A percentile compares a stretch with the other conserved stretches of the same genome.
Evolutionary conservation across 2,797 vertebrate species (phyloP).

Genomic region (Paedocypris micromegethes): DNA sequence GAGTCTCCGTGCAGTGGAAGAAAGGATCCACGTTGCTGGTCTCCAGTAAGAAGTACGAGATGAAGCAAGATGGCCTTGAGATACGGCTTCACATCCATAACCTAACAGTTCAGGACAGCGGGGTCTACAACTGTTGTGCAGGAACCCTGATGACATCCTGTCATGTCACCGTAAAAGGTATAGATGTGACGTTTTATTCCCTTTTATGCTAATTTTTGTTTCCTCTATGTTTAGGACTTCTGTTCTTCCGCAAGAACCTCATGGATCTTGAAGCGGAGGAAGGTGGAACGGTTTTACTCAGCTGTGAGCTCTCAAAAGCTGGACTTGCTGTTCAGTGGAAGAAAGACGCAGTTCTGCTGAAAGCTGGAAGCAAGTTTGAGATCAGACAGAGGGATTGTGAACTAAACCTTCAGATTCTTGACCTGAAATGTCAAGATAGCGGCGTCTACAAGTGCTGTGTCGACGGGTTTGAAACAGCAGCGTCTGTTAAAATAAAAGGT

Average conservation of each 20-base stretch:
- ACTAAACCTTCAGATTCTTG: slow-evolving; percentile 39
- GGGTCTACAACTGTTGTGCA: too few relatives aligned
- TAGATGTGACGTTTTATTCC: too few relatives aligned
- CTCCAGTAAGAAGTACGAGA: slow-evolving; percentile 29
- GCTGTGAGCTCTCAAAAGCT: slow-evolving; percentile 75
- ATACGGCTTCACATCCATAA: background rate
- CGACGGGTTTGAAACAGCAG: slow-evolving; percentile 35
- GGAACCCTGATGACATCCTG: too few relatives aligned
- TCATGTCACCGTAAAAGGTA: too few relatives aligned
- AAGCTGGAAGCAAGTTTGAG: slow-evolving; percentile 54
- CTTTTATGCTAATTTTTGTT: too few relatives aligned
- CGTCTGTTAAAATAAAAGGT: slow-evolving; percentile 56
- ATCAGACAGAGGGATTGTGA: slow-evolving; percentile 37
- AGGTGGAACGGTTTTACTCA: slow-evolving; percentile 64
- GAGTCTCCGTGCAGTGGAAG: slow-evolving; percentile 30
- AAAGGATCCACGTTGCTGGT: slow-evolving; percentile 17
- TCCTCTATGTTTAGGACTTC: too few relatives aligned
- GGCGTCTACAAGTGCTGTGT: slow-evolving; percentile 44
- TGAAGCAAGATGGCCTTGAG: background rate
- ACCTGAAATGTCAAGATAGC: slow-evolving; percentile 44
- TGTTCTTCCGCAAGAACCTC: slow-evolving; percentile 52
- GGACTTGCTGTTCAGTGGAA: slow-evolving; percentile 64
- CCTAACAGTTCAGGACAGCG: background rate
- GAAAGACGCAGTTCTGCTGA: slow-evolving; percentile 71
- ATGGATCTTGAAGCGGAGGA: slow-evolving; percentile 72